Evolutionary conservation across 1,140 invertebrate species (phyloP).

Genomic region (Drosophila lini): DNA sequence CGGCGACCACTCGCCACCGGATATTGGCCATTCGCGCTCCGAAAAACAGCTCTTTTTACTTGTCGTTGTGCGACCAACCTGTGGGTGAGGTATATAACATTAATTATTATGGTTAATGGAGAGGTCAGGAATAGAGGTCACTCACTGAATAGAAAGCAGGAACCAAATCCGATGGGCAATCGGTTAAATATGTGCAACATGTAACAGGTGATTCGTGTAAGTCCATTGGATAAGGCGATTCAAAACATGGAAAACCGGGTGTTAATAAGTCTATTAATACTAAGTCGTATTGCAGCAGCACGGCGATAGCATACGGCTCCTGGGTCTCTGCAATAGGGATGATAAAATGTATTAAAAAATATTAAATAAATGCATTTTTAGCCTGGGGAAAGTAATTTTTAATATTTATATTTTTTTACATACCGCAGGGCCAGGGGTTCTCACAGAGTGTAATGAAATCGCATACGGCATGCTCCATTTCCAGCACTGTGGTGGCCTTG

Average conservation of each 20-base stretch:
- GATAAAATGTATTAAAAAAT: conserved; percentile 1
- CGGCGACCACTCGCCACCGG: conserved; percentile 97
- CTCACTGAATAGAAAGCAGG: conserved; percentile 91
- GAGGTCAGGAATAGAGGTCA: background rate
- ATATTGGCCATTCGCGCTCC: conserved; percentile 97
- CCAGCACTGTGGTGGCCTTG: conserved; percentile 97
- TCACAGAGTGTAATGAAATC: conserved; percentile 98
- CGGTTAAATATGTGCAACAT: conserved; percentile 97
- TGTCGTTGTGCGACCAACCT: conserved; percentile 85
- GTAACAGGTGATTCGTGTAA: conserved; percentile 99
- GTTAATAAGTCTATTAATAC: conserved; percentile 98
- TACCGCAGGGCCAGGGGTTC: conserved; percentile 96
- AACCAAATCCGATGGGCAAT: conserved; percentile 98
- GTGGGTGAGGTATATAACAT: fast-evolving
- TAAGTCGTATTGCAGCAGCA: conserved; percentile 98
- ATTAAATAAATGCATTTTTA: background rate
- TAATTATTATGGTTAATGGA: background rate
- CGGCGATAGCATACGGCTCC: conserved; percentile 98
- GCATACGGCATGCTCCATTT: conserved; percentile 99
- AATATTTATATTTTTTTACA: conserved; percentile 44
- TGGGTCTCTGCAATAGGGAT: conserved; percentile 90
- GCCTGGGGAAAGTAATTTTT: background rate
- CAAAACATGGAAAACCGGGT: conserved; percentile 98
- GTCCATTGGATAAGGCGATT: conserved; percentile 99
- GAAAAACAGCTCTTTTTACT: conserved; percentile 94